phyloP scores from a whole-genome alignment of 2,888 invertebrate genomes.

The Polia nebulosa region DNA sequence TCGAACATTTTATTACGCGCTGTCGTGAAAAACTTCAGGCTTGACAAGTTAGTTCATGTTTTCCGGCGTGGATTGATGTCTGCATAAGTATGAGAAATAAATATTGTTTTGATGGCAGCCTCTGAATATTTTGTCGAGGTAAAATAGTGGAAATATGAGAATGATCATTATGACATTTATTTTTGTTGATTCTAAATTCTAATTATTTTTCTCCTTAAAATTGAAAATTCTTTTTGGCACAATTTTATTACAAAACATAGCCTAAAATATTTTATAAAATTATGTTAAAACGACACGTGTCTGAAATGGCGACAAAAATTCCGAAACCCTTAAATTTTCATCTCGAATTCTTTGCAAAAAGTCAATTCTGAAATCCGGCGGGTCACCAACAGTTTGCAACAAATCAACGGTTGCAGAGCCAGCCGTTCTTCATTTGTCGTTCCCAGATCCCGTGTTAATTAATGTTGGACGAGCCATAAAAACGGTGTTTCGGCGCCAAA shows the following conservation, averaged over 20 bases:
- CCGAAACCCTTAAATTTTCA: constrained; percentile 59
- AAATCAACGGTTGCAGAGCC: constrained; percentile 62
- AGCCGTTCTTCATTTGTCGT: constrained; percentile 75
- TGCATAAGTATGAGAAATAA: constrained; percentile 71
- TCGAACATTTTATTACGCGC: constrained; percentile 77
- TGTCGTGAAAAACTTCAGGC: constrained; percentile 76
- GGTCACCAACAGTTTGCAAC: constrained; percentile 50
- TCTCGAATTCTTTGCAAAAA: constrained; percentile 55
- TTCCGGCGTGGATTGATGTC: constrained; percentile 81
- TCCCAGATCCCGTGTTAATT: constrained; percentile 74
- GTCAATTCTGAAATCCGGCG: constrained; percentile 33
- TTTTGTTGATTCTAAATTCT: background rate
- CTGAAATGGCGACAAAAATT: constrained; percentile 26
- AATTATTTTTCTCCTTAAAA: background rate
- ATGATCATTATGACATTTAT: constrained; percentile 5
- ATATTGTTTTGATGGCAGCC: constrained; percentile 50
- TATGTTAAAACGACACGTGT: constrained; percentile 6
- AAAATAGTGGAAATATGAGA: constrained; percentile 23
- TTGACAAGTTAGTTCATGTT: constrained; percentile 79
- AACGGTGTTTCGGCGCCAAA: constrained; percentile 66
- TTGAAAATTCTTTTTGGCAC: background rate
- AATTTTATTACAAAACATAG: background rate
- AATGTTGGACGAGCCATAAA: constrained; percentile 75
- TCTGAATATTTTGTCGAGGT: constrained; percentile 25
- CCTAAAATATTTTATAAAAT: constrained; percentile 4